Evolutionary conservation across 2,888 invertebrate species (phyloP), one percentile per base, ranked within the genome.

Genomic region (Cordilura impudica): DNA sequence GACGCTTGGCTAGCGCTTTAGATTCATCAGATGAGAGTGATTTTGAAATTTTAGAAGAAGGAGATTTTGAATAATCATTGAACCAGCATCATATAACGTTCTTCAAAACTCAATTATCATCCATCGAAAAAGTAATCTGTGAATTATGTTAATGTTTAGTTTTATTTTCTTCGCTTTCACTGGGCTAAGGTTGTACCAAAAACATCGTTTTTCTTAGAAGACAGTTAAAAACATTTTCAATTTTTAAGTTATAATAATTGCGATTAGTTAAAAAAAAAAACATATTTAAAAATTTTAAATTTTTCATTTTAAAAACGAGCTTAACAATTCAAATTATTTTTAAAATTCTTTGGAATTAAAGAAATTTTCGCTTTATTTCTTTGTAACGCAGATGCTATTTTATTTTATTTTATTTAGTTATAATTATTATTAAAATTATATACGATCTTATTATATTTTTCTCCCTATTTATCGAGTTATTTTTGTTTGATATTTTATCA

Each of bases 1-100:
- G 83, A 14, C 84, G 84, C 23, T 74, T 85, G 19, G 84, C 85
- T 6, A 85, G 85, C 3, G 56, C 66, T 47, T 66, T 86, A 16
- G 87, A 87, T 69, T 87, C 88, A 4, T 89, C 89, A 18, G 89
- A 89, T 71, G 89, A 88, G 56, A 89, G 90, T 83, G 90, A 90
- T 82, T 90, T 90, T 82, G 90, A 90, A 84, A 86, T 90, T 81
- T 83, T 90, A 43, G 86, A 87, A 82, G 83, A 86, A 70, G 90
- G 89, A 66, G 89, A 90, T 56, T 88, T 86, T 81, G 84, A 88
- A 82, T 88, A 88, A 74, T 51, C 43, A 14, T 53, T 23, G 8
- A 2, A 14, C 35, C 6, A 2, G n/a, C 18, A 35, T 39, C 4
- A 18, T 26, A 65, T 49, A 39, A 19, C 60, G 39, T 60, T 49